Evolutionary conservation across 2,888 invertebrate genomes (phyloP).

Genomic region (Meghimatium bilineatum): DNA sequence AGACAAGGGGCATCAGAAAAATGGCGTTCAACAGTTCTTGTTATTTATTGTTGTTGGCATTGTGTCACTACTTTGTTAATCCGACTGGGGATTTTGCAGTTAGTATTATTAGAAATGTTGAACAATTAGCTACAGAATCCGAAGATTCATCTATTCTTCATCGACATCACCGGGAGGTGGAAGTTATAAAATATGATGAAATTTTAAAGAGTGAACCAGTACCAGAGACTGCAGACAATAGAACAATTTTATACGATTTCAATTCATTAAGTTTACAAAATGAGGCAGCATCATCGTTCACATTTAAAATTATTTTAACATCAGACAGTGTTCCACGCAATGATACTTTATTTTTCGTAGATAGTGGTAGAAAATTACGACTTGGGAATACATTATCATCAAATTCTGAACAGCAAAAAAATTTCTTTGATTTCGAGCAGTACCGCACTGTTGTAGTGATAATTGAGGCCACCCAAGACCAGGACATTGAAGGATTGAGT

Average conservation of each 20-base stretch:
- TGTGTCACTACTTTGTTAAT: not conserved
- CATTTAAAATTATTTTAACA: slow-evolving; percentile 33
- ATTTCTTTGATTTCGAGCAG: slow-evolving; percentile 44
- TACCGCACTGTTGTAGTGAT: slow-evolving; percentile 29
- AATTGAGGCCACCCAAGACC: slow-evolving; percentile 29
- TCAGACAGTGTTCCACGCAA: slow-evolving; percentile 35
- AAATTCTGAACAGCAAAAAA: slow-evolving; percentile 24
- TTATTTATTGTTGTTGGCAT: not conserved
- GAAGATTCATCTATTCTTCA: not conserved
- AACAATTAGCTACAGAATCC: not conserved
- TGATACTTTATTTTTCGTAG: slow-evolving; percentile 27
- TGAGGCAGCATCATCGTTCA: slow-evolving; percentile 26
- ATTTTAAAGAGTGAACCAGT: not conserved
- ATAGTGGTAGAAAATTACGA: slow-evolving; percentile 15
- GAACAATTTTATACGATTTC: slow-evolving; percentile 29
- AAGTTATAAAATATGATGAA: slow-evolving; percentile 1
- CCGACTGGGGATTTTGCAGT: not conserved
- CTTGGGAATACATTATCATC: slow-evolving; percentile 6
- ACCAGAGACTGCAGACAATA: slow-evolving; percentile 20
- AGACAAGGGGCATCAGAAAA: slow-evolving; percentile 15
- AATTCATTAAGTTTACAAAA: slow-evolving; percentile 12
- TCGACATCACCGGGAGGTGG: slow-evolving; percentile 20
- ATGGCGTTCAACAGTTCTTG: slow-evolving; percentile 26
- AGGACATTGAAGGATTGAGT: slow-evolving; percentile 10
- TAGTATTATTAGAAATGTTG: not conserved